Evolutionary conservation across 2,113 vertebrate species (phyloP).

Genomic region (Ailuropoda melanoleuca): DNA sequence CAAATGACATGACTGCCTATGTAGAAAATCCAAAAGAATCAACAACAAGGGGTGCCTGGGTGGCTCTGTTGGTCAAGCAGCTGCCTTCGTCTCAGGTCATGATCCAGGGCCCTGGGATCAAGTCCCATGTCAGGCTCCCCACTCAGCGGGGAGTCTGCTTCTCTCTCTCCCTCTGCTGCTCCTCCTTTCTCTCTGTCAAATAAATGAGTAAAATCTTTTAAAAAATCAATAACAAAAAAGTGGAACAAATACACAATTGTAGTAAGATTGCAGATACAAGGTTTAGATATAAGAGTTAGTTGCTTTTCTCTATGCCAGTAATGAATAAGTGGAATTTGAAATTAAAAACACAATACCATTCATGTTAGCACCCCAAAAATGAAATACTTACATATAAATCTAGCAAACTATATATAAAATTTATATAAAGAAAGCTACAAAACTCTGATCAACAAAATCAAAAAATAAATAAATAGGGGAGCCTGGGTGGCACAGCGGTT

Average conservation of each 20-base stretch:
- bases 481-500: too few species aligned
- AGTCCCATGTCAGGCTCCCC: rapidly evolving
- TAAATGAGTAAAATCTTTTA: neutral
- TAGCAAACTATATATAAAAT: neutral
- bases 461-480: neutral
- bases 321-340: neutral
- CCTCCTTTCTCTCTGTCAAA: neutral
- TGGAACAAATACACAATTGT: neutral
- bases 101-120: neutral
- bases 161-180: too few species aligned
- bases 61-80: too few species aligned
- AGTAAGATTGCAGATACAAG: neutral
- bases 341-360: neutral
- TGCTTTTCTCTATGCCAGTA: neutral
- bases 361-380: neutral
- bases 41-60: neutral
- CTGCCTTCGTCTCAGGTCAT: neutral
- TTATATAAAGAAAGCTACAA: neutral
- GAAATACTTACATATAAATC: neutral
- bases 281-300: neutral
- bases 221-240: neutral
- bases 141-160: neutral
- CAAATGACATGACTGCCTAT: neutral
- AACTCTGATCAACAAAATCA: neutral
- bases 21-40: neutral